These are phyloP conservation scores for Nephila pilipes DNA, from an alignment of 1,140 invertebrate genomes.

Conservation along the genomic window DNA sequence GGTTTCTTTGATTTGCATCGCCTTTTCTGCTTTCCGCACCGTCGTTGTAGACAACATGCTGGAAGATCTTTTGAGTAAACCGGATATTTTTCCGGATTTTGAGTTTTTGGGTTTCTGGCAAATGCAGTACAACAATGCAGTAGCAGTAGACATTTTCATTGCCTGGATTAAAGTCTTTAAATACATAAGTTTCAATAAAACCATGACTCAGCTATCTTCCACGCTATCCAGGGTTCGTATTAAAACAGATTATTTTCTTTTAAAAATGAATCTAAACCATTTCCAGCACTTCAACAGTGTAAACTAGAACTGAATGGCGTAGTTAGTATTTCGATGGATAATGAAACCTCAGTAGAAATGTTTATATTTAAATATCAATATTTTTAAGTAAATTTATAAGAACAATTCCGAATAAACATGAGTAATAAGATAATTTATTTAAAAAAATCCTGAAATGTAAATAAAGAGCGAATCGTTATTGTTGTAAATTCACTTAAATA, in stretches of 20 bases:
- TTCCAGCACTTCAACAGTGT: not conserved
- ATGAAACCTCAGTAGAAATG: no score
- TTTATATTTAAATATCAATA: no score
- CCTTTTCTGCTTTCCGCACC: slow-evolving; percentile 80
- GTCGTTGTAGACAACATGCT: slow-evolving; percentile 80
- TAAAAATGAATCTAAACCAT: not conserved
- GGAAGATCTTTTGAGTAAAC: slow-evolving; percentile 81
- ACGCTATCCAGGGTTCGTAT: slow-evolving; percentile 84
- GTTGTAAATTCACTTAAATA: no score
- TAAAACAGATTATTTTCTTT: not conserved
- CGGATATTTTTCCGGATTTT: slow-evolving; percentile 82
- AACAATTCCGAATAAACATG: no score
- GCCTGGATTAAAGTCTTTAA: slow-evolving; percentile 87
- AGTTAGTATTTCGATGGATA: no score
- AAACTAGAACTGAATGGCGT: no score
- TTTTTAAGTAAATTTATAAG: no score
- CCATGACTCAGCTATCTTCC: slow-evolving; percentile 88
- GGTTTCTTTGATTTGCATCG: slow-evolving; percentile 81
- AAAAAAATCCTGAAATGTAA: no score
- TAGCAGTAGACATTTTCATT: slow-evolving; percentile 85
- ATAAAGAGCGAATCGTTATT: no score
- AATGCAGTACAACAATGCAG: slow-evolving; percentile 83
- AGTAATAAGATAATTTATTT: no score
- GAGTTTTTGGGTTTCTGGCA: slow-evolving; percentile 83
- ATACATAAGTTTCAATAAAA: slow-evolving; percentile 89